Conservation (phyloP, 2,797 vertebrate species). For the Danionella dracula region DNA sequence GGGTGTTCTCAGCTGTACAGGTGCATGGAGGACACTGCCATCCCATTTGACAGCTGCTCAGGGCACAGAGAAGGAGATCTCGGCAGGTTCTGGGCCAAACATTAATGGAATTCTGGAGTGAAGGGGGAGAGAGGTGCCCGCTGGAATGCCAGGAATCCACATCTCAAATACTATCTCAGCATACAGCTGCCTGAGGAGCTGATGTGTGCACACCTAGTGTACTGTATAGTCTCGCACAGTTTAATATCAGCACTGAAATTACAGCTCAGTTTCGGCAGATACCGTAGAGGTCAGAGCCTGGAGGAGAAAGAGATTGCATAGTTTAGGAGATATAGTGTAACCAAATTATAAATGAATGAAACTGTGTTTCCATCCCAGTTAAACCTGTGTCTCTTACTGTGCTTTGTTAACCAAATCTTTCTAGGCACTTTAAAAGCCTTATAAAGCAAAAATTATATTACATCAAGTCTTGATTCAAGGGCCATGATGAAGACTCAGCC, state of each 20-base stretch:
- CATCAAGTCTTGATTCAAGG: too few species aligned
- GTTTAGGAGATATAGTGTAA: too few species aligned
- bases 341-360: too few species aligned
- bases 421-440: too few species aligned
- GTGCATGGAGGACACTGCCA: background rate
- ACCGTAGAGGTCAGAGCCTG: slow-evolving; percentile 1
- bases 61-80: slow-evolving; percentile 20
- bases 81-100: slow-evolving; percentile 1
- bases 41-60: slow-evolving; percentile 16
- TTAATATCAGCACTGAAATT: background rate
- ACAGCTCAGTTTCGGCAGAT: background rate
- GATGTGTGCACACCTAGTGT: background rate
- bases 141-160: slow-evolving; percentile 39
- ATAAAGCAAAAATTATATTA: too few species aligned
- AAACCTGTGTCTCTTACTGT: too few species aligned
- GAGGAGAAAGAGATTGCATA: background rate
- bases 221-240: background rate
- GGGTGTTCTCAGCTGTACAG: slow-evolving; percentile 12
- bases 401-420: too few species aligned
- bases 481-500: too few species aligned
- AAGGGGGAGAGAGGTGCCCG: slow-evolving; percentile 8
- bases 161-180: background rate
- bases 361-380: too few species aligned
- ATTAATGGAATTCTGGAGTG: slow-evolving; percentile 25
- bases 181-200: background rate